Evolutionary conservation across 2,113 vertebrate genomes (phyloP).

Genomic region (Chrysochloris asiatica): DNA sequence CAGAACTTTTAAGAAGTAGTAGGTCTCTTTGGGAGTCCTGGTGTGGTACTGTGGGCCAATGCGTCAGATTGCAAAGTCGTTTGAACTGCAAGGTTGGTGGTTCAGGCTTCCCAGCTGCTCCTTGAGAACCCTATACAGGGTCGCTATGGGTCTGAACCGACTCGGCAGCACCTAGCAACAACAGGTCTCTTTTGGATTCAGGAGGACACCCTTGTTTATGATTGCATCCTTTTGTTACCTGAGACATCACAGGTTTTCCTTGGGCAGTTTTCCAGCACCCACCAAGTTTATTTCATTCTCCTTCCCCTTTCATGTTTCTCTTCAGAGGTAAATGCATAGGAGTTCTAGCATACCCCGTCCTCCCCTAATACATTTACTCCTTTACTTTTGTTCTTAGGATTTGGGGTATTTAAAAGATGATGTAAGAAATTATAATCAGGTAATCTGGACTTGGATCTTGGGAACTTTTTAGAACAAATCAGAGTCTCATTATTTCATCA

Average conservation of each 20-base stretch:
- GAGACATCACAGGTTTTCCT: neutral
- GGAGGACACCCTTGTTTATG: neutral
- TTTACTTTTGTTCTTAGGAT: slow-evolving; percentile 14
- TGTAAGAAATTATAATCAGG: slow-evolving; percentile 29
- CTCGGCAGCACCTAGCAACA: too few species aligned
- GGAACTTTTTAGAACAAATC: slow-evolving; percentile 43
- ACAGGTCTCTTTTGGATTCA: neutral
- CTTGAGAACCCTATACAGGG: too few species aligned
- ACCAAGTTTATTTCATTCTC: neutral
- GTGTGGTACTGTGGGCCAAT: too few species aligned
- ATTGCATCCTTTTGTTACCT: neutral
- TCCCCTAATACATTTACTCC: neutral
- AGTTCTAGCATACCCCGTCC: neutral
- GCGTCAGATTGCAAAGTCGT: too few species aligned
- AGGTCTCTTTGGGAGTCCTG: neutral
- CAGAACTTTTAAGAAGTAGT: neutral
- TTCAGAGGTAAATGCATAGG: neutral
- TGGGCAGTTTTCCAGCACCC: neutral
- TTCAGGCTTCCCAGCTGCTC: too few species aligned
- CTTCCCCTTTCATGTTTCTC: neutral
- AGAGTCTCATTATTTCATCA: slow-evolving; percentile 24
- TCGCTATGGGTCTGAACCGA: too few species aligned
- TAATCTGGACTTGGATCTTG: slow-evolving; percentile 29
- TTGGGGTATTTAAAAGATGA: slow-evolving; percentile 3
- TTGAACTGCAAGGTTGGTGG: too few species aligned